These are phyloP conservation scores for Paracyclopina nana DNA, from an alignment of 1,140 invertebrate genomes.

Conservation along the genomic window DNA sequence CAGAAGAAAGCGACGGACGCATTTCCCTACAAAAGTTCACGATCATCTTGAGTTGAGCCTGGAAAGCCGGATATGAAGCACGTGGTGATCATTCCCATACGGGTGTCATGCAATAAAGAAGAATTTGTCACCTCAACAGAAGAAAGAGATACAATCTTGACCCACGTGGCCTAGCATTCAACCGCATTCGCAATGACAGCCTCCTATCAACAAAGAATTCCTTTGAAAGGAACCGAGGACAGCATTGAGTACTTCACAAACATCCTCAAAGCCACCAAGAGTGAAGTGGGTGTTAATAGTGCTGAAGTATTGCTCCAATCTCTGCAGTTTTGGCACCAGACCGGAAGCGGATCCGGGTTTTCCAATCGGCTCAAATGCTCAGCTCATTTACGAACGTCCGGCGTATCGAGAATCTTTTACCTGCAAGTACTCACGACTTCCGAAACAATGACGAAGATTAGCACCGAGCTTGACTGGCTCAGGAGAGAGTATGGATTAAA, in stretches of 20 bases:
- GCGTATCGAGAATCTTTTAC: background rate
- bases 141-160: too few species aligned
- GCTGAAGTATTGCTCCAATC: slow-evolving; percentile 5
- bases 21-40: too few species aligned
- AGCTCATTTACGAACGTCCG: background rate
- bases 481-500: background rate
- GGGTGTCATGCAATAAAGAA: too few species aligned
- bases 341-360: background rate
- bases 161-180: too few species aligned
- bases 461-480: background rate
- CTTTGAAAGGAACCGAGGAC: background rate
- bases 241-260: slow-evolving; percentile 9
- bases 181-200: too few species aligned
- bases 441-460: background rate
- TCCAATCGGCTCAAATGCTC: background rate
- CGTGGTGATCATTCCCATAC: too few species aligned
- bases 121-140: too few species aligned
- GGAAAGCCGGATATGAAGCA: too few species aligned
- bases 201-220: slow-evolving; percentile 7
- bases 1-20: too few species aligned
- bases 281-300: background rate
- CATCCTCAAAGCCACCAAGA: slow-evolving; percentile 7
- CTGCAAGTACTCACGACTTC: background rate
- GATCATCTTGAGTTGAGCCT: too few species aligned
- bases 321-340: background rate